Evolutionary conservation across 1,140 invertebrate genomes (phyloP).

Genomic region (Eupristina koningsbergeri): DNA sequence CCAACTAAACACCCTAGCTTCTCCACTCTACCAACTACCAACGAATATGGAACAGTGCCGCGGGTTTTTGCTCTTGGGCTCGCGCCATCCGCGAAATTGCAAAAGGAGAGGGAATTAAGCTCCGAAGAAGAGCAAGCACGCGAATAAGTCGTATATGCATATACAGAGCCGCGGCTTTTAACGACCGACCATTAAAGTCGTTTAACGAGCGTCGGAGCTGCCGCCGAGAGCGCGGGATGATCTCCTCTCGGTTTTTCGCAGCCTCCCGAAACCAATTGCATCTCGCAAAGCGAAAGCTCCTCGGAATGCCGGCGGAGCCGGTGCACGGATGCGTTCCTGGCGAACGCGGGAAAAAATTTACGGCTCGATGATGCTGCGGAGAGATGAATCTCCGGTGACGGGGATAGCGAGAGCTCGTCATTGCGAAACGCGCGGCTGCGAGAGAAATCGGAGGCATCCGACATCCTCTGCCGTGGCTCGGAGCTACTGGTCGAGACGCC

Average conservation of each 20-base stretch:
- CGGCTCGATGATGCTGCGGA: background rate
- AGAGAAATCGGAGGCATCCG: too few species aligned
- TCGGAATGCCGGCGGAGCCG: background rate
- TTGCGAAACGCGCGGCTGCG: background rate
- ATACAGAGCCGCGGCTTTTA: constrained; percentile 33
- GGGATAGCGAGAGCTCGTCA: too few species aligned
- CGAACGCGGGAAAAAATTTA: constrained; percentile 31
- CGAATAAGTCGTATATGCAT: constrained; percentile 51
- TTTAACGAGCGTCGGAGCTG: constrained; percentile 47
- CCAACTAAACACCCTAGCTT: background rate
- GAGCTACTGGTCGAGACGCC: too few species aligned
- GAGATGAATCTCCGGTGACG: background rate
- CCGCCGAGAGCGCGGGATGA: constrained; percentile 21
- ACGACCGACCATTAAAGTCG: constrained; percentile 50
- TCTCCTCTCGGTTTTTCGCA: constrained; percentile 24
- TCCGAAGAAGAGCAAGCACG: constrained; percentile 48
- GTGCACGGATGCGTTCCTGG: background rate
- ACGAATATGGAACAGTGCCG: constrained; percentile 41
- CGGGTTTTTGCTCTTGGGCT: constrained; percentile 33
- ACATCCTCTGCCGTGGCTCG: too few species aligned
- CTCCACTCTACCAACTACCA: background rate
- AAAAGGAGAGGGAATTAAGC: constrained; percentile 43
- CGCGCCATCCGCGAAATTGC: constrained; percentile 56
- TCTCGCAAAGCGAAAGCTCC: constrained; percentile 33
- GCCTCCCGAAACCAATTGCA: constrained; percentile 33